Evolutionary conservation across 2,113 vertebrate genomes (phyloP).

Genomic region (Ivindomyrus marchei): DNA sequence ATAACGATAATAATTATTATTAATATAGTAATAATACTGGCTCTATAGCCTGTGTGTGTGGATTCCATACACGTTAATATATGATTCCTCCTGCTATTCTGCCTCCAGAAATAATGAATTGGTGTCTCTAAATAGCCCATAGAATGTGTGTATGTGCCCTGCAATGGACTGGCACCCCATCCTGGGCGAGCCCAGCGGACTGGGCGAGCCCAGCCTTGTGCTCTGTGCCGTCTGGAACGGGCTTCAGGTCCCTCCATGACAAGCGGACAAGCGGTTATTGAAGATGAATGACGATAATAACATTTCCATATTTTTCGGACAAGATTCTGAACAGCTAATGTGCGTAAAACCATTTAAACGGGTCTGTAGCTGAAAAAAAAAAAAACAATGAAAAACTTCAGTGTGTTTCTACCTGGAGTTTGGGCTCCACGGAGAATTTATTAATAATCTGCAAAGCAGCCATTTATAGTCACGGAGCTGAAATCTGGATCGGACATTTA

Average conservation of each 20-base stretch:
- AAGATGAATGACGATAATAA: background rate
- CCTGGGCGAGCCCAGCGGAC: background rate
- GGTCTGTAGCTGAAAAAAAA: background rate
- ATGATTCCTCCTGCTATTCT: background rate
- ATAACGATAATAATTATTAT: background rate
- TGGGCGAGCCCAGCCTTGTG: background rate
- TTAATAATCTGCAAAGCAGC: background rate
- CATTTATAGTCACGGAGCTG: background rate
- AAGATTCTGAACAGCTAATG: background rate
- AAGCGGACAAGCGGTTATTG: background rate
- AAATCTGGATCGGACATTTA: background rate
- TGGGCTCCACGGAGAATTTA: background rate
- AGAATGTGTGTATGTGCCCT: background rate
- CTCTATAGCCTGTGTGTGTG: background rate
- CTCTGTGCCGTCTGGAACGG: background rate
- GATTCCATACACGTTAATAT: background rate
- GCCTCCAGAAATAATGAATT: background rate
- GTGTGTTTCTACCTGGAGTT: background rate
- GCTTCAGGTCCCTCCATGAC: background rate
- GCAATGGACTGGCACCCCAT: background rate
- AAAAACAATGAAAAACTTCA: background rate
- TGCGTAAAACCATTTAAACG: background rate
- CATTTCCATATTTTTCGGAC: background rate
- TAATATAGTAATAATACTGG: background rate
- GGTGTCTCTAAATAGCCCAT: background rate